These are phyloP conservation scores for Psephotus haematonotus DNA, from an alignment of 2,113 vertebrate species.

Conservation along the genomic window DNA sequence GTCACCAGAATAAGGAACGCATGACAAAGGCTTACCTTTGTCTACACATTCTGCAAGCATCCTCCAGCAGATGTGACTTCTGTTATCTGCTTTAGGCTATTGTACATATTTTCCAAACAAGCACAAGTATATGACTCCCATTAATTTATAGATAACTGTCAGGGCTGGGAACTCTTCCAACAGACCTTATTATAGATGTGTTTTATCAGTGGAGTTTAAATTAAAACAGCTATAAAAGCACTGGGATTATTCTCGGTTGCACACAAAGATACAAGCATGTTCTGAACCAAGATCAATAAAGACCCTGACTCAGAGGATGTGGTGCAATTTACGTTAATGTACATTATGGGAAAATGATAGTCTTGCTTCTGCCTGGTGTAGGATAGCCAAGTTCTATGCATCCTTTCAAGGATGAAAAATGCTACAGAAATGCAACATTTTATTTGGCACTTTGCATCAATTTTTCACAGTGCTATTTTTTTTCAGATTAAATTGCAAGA, in stretches of 20 bases:
- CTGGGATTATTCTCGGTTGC: background rate
- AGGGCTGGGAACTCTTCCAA: conserved; percentile 42
- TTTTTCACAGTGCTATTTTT: background rate
- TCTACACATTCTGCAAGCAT: background rate
- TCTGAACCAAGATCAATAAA: conserved; percentile 1
- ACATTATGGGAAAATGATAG: background rate
- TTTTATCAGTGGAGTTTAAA: conserved; percentile 52
- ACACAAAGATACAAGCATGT: background rate
- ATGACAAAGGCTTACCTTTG: background rate
- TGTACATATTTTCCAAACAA: conserved; percentile 6
- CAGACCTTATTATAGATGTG: conserved; percentile 42
- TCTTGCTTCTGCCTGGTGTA: background rate
- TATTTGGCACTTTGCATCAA: background rate
- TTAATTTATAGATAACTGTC: conserved; percentile 57
- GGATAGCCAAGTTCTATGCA: background rate
- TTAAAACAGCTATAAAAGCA: conserved; percentile 41
- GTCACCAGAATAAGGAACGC: background rate
- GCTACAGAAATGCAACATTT: background rate
- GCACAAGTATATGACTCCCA: background rate
- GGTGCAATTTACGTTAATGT: background rate
- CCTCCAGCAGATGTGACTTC: background rate
- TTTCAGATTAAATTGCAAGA: background rate
- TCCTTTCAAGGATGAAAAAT: background rate
- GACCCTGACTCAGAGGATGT: background rate
- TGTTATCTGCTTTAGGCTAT: background rate